phyloP scores from a whole-genome alignment of 1,140 invertebrate genomes.

The Phthorimaea operculella region DNA sequence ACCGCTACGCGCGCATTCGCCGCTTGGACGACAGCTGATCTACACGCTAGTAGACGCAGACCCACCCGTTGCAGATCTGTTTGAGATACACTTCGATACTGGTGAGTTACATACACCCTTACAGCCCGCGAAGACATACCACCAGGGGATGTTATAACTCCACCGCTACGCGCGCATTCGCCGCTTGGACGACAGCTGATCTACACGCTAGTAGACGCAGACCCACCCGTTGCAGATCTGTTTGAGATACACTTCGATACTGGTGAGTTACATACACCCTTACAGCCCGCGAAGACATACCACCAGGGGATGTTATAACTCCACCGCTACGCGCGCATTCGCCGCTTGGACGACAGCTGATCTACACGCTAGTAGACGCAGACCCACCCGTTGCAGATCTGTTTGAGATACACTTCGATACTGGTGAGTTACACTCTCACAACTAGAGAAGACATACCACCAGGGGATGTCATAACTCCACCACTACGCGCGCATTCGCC shows the following conservation, averaged over 20 bases:
- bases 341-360: slow-evolving; percentile 79
- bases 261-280: slow-evolving; percentile 70
- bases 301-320: slow-evolving; percentile 50
- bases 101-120: slow-evolving; percentile 70
- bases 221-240: slow-evolving; percentile 16
- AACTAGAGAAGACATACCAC: slow-evolving; percentile 83
- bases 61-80: slow-evolving; percentile 19
- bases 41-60: slow-evolving; percentile 56
- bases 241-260: slow-evolving; percentile 54
- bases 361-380: slow-evolving; percentile 64
- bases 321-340: slow-evolving; percentile 82
- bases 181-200: slow-evolving; percentile 81
- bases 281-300: slow-evolving; percentile 82
- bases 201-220: slow-evolving; percentile 56
- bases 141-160: slow-evolving; percentile 37
- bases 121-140: slow-evolving; percentile 84
- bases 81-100: slow-evolving; percentile 51
- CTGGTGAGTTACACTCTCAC: slow-evolving; percentile 73
- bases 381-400: slow-evolving; percentile 17
- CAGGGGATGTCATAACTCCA: slow-evolving; percentile 52
- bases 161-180: slow-evolving; percentile 82
- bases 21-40: slow-evolving; percentile 78
- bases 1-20: slow-evolving; percentile 82
- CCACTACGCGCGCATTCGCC: slow-evolving; percentile 85
- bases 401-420: slow-evolving; percentile 51